Percentiles rank a stretch among this genome's conserved stretches.
phyloP scores from a whole-genome alignment of 2,888 invertebrate species.

The Dascillus cervinus region DNA sequence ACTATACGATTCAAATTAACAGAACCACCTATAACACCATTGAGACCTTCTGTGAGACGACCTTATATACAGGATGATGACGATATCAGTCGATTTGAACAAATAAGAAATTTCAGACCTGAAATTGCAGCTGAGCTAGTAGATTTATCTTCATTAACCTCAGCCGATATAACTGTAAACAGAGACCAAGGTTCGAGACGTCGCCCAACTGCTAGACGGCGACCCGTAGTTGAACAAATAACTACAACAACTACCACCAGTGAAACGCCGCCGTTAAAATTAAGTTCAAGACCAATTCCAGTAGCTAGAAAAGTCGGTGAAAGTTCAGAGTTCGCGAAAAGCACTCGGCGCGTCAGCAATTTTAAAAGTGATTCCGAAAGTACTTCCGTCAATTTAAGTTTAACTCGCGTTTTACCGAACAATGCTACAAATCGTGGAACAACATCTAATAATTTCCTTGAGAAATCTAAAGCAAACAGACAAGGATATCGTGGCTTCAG shows the following conservation, averaged over 20 bases:
- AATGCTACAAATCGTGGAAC: too few species aligned
- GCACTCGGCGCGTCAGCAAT: slow-evolving; percentile 7
- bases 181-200: not conserved
- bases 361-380: too few species aligned
- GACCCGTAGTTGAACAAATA: slow-evolving; percentile 5
- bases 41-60: not conserved
- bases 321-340: slow-evolving; percentile 12
- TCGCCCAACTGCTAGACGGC: slow-evolving; percentile 2
- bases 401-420: too few species aligned
- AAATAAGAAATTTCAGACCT: slow-evolving; percentile 34
- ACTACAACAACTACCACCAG: slow-evolving; percentile 4
- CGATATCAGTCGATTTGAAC: slow-evolving; percentile 3
- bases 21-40: not conserved
- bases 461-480: too few species aligned
- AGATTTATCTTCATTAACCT: slow-evolving; percentile 49
- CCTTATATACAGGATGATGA: not conserved
- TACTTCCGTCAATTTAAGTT: too few species aligned
- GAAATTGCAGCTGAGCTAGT: slow-evolving; percentile 35
- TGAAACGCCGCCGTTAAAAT: slow-evolving; percentile 11
- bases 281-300: slow-evolving; percentile 17
- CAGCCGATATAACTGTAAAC: slow-evolving; percentile 39
- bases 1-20: slow-evolving; percentile 4
- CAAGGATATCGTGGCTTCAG: too few species aligned
- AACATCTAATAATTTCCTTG: too few species aligned
- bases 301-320: slow-evolving; percentile 17